Conservation (phyloP, 1,140 invertebrate genomes). For the Agraylea sexmaculata region DNA sequence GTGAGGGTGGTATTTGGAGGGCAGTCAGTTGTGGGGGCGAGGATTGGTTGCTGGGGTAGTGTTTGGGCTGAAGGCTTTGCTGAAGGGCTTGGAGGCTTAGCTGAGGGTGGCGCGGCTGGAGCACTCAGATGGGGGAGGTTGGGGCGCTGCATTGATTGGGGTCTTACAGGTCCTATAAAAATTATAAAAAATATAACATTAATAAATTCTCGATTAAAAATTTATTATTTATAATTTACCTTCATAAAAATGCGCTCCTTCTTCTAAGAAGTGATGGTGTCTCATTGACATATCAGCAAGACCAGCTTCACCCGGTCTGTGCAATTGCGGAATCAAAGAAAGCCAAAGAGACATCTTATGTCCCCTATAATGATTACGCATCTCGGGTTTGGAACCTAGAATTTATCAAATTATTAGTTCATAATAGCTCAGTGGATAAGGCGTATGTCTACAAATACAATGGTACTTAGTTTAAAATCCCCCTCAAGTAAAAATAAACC, state of each 20-base stretch:
- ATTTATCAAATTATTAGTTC: conserved; percentile 11
- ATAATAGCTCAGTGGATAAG: no score
- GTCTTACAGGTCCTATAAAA: conserved; percentile 51
- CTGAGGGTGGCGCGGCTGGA: conserved; percentile 27
- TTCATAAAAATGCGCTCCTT: conserved; percentile 55
- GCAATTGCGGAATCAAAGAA: conserved; percentile 79
- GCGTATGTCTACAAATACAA: no score
- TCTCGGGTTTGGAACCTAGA: conserved; percentile 51
- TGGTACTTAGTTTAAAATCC: no score
- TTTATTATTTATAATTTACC: conserved; percentile 31
- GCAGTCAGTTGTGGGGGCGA: conserved; percentile 49
- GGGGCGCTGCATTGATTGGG: conserved; percentile 53
- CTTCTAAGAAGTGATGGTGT: conserved; percentile 65
- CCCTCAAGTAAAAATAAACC: no score
- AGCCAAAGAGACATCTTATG: conserved; percentile 90
- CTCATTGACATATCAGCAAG: conserved; percentile 60
- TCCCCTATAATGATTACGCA: conserved; percentile 74
- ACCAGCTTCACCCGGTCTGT: conserved; percentile 50
- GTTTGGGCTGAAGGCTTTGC: conserved; percentile 27
- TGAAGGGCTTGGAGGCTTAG: conserved; percentile 23
- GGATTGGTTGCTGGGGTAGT: conserved; percentile 16
- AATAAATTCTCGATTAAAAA: conserved; percentile 1
- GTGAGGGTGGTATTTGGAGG: conserved; percentile 48
- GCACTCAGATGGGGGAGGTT: conserved; percentile 39
- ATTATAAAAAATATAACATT: conserved; percentile 6